Evolutionary conservation across 2,797 vertebrate genomes (phyloP).

Genomic region (Dendrocincla fuliginosa): DNA sequence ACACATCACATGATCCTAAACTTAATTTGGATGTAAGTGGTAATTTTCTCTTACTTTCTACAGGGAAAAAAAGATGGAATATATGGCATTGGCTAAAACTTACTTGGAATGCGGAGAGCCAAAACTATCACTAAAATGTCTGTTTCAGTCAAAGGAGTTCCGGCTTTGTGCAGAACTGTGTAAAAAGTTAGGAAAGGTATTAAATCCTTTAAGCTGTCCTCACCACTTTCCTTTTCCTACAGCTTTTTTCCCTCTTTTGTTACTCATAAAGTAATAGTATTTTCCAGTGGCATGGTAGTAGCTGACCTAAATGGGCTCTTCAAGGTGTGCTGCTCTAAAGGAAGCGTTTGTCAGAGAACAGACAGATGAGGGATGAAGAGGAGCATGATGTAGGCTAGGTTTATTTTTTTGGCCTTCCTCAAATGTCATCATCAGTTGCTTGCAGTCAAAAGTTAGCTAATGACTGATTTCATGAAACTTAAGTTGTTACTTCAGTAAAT

Average conservation of each 20-base stretch:
- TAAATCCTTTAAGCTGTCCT: not conserved
- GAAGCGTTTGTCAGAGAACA: not conserved
- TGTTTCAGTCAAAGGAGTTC: conserved; percentile 79
- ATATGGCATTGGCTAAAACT: conserved; percentile 79
- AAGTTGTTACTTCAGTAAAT: not conserved
- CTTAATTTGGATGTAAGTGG: not conserved
- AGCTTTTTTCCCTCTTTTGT: not conserved
- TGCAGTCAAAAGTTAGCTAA: not conserved
- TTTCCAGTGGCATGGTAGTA: not conserved
- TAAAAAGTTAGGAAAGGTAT: conserved; percentile 81
- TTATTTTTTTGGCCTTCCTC: not conserved
- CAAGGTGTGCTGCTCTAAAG: not conserved
- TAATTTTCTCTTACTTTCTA: conserved; percentile 10
- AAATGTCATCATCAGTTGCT: not conserved
- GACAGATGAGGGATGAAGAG: not conserved
- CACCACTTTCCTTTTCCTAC: not conserved
- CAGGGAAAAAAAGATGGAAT: conserved; percentile 81
- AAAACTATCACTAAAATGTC: conserved; percentile 80
- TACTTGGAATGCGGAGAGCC: conserved; percentile 80
- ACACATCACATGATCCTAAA: not conserved
- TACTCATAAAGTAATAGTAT: not conserved
- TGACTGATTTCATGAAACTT: not conserved
- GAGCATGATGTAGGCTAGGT: not conserved
- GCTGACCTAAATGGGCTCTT: not conserved
- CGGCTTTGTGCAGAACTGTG: conserved; percentile 78